A percentile compares a stretch with the other conserved stretches of the same genome.
Evolutionary conservation across 2,113 vertebrate species (phyloP).

Genomic region (Corydoras sp.): DNA sequence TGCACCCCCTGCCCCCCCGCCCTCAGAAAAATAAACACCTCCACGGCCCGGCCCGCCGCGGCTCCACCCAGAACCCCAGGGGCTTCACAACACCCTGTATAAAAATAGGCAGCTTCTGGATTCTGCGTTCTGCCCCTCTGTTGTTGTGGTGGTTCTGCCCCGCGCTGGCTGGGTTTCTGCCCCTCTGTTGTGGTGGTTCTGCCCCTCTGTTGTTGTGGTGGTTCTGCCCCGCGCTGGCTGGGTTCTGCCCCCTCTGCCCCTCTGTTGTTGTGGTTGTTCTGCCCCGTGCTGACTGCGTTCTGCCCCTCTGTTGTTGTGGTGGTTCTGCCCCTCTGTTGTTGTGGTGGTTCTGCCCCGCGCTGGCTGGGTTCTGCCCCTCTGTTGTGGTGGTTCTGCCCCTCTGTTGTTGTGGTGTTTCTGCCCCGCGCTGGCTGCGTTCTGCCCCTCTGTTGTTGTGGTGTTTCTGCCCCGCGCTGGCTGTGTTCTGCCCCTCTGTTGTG

Average conservation of each 20-base stretch:
- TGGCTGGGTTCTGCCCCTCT: not conserved
- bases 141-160: not conserved
- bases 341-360: not conserved
- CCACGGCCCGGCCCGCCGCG: no score
- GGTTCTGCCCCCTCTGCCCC: not conserved
- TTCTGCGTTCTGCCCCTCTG: not conserved
- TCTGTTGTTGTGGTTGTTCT: no score
- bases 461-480: not conserved
- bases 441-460: not conserved
- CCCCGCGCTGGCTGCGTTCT: not conserved
- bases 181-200: not conserved
- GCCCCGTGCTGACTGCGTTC: no score
- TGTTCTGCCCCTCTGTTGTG: not conserved
- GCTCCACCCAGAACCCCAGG: not conserved
- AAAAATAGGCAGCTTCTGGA: not conserved
- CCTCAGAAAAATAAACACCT: slow-evolving; percentile 25
- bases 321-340: not conserved
- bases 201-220: not conserved
- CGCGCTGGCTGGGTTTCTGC: not conserved
- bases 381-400: not conserved
- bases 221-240: not conserved
- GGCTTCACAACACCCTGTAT: not conserved
- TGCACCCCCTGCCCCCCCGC: not conserved
- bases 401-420: not conserved
- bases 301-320: not conserved